phyloP scores from a whole-genome alignment of 2,888 invertebrate genomes.

The Microplitis deprimator region DNA sequence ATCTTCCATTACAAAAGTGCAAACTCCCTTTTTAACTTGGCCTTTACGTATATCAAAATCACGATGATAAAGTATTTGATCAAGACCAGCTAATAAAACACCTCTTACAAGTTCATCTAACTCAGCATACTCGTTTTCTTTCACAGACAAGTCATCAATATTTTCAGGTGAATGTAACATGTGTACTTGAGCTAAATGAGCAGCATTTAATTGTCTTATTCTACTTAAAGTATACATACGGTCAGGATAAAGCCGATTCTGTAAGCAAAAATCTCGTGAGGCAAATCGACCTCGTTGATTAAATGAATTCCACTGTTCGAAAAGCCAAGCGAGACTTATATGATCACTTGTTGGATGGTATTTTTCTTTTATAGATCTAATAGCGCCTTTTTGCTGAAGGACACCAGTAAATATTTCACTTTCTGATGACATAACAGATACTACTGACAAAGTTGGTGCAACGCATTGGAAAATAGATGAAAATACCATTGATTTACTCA shows the following conservation, averaged over 20 bases:
- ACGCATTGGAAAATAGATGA: slow-evolving; percentile 74
- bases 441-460: slow-evolving; percentile 72
- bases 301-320: slow-evolving; percentile 72
- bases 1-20: slow-evolving; percentile 72
- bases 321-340: slow-evolving; percentile 75
- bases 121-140: slow-evolving; percentile 72
- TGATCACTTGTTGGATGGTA: slow-evolving; percentile 78
- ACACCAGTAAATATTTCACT: slow-evolving; percentile 74
- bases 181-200: slow-evolving; percentile 73
- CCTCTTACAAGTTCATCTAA: slow-evolving; percentile 76
- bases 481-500: slow-evolving; percentile 77
- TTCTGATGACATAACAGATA: slow-evolving; percentile 72
- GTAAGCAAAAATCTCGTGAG: slow-evolving; percentile 71
- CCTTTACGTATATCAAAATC: slow-evolving; percentile 74
- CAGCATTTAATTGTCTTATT: slow-evolving; percentile 74
- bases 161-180: slow-evolving; percentile 60
- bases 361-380: slow-evolving; percentile 73
- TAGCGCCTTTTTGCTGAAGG: slow-evolving; percentile 72
- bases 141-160: slow-evolving; percentile 51
- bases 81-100: slow-evolving; percentile 75
- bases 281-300: slow-evolving; percentile 58
- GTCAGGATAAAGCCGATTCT: slow-evolving; percentile 72
- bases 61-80: slow-evolving; percentile 73
- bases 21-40: slow-evolving; percentile 71
- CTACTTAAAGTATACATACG: slow-evolving; percentile 74